These are phyloP conservation scores for Asteroscopus sphinx DNA, from an alignment of 2,888 invertebrate genomes.

Conservation along the genomic window DNA sequence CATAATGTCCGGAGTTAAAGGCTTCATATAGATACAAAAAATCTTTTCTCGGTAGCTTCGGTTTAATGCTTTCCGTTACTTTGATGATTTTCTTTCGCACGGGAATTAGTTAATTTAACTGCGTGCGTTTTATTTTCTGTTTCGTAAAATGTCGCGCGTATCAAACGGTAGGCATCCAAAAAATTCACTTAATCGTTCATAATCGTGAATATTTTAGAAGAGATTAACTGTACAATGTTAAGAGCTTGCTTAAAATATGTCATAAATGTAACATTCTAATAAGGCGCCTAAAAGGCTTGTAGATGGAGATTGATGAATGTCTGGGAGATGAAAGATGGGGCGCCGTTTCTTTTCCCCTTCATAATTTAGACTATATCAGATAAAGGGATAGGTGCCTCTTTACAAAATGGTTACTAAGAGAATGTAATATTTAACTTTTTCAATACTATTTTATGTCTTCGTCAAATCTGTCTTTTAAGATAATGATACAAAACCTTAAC, in stretches of 20 bases:
- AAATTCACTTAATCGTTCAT: constrained; percentile 36
- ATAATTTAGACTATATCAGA: constrained; percentile 5
- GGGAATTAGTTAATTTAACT: constrained; percentile 43
- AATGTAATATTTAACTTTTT: constrained; percentile 21
- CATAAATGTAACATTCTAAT: constrained; percentile 43
- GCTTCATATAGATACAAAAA: constrained; percentile 22
- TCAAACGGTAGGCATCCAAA: constrained; percentile 25
- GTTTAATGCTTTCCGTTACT: constrained; percentile 6
- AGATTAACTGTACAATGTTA: constrained; percentile 45
- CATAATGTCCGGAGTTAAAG: constrained; percentile 43
- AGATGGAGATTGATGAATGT: constrained; percentile 44
- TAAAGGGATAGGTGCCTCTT: not conserved
- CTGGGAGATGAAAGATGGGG: constrained; percentile 27
- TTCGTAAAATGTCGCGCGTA: constrained; percentile 29
- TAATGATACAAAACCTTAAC: constrained; percentile 8
- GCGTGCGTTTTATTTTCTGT: constrained; percentile 19
- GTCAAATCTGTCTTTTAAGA: constrained; percentile 1
- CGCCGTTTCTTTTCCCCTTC: constrained; percentile 18
- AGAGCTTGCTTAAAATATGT: constrained; percentile 30
- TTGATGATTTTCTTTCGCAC: constrained; percentile 26
- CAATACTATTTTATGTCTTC: constrained; percentile 4
- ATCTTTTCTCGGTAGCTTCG: not conserved
- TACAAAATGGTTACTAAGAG: constrained; percentile 2
- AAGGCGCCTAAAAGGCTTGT: constrained; percentile 23
- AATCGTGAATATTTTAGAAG: constrained; percentile 37